Conservation (phyloP, 1,140 invertebrate genomes). For the Zaprionus kolodkinae region DNA sequence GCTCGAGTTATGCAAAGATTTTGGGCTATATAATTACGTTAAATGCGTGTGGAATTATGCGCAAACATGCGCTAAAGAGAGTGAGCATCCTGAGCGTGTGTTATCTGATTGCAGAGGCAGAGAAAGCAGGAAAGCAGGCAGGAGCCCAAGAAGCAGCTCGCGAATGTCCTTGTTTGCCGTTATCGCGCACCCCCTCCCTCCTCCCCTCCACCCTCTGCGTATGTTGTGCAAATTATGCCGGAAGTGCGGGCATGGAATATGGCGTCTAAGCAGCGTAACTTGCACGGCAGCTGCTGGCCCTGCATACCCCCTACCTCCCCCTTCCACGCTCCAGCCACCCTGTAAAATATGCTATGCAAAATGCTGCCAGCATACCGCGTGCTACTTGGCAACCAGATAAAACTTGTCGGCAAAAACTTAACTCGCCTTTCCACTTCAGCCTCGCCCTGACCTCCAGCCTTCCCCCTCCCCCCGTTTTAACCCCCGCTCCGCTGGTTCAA, state of each 20-base stretch:
- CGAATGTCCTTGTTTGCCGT: constrained; percentile 45
- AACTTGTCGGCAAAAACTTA: constrained; percentile 68
- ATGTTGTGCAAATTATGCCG: constrained; percentile 72
- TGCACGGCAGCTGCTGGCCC: no score
- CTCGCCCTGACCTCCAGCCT: not conserved
- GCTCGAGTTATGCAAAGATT: not conserved
- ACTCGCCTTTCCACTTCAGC: constrained; percentile 29
- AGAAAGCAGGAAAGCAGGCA: constrained; percentile 23
- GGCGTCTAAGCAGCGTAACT: constrained; percentile 22
- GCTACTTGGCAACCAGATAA: constrained; percentile 40
- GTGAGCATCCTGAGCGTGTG: constrained; percentile 46
- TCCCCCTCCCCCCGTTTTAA: no score
- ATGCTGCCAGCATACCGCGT: constrained; percentile 35
- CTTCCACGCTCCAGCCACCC: constrained; percentile 13
- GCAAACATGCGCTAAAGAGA: constrained; percentile 55
- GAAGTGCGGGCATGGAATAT: constrained; percentile 55
- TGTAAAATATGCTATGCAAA: constrained; percentile 58
- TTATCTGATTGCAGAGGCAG: constrained; percentile 45
- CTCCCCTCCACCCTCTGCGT: not conserved
- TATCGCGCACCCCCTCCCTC: no score
- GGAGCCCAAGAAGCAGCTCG: constrained; percentile 21
- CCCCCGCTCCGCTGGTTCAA: not conserved
- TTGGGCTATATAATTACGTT: constrained; percentile 54
- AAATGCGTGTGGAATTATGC: constrained; percentile 59
- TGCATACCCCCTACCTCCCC: no score